phyloP scores from a whole-genome alignment of 2,797 vertebrate species.

The Etheostoma nigrum region DNA sequence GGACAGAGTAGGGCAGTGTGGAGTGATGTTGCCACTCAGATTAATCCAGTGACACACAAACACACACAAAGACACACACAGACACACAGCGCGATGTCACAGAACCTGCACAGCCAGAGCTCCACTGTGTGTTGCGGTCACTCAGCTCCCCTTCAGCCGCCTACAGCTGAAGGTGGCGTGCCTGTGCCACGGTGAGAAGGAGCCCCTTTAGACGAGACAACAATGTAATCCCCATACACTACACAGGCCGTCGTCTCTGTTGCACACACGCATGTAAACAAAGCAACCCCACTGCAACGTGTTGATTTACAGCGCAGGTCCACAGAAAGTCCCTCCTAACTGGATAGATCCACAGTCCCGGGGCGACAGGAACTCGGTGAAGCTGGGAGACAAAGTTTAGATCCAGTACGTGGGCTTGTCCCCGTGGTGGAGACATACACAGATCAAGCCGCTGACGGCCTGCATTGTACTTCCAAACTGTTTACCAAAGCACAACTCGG shows the following conservation, averaged over 20 bases:
- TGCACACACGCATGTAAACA: constrained; percentile 67
- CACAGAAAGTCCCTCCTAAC: constrained; percentile 46
- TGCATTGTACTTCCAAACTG: constrained; percentile 37
- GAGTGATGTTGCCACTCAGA: constrained; percentile 60
- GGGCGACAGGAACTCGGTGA: neutral
- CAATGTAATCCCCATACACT: constrained; percentile 41
- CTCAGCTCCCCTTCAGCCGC: constrained; percentile 52
- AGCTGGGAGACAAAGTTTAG: constrained; percentile 18
- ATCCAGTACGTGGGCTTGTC: constrained; percentile 38
- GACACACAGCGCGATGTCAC: constrained; percentile 37
- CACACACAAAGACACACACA: constrained; percentile 36
- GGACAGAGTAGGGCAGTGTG: constrained; percentile 55
- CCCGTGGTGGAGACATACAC: constrained; percentile 4
- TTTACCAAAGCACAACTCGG: constrained; percentile 29
- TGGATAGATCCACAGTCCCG: constrained; percentile 43
- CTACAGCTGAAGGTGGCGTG: constrained; percentile 51
- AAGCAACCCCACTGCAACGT: constrained; percentile 60
- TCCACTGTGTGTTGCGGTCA: constrained; percentile 26
- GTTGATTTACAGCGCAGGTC: constrained; percentile 55
- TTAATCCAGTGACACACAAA: constrained; percentile 69
- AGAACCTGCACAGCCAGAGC: constrained; percentile 27
- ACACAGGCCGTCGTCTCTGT: constrained; percentile 33
- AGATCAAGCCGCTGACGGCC: constrained; percentile 22
- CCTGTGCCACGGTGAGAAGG: constrained; percentile 16
- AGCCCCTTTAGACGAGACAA: constrained; percentile 27